Base-by-base conservation (phyloP, 1,140 invertebrate species). In the Sminthurinus signatus region DNA sequence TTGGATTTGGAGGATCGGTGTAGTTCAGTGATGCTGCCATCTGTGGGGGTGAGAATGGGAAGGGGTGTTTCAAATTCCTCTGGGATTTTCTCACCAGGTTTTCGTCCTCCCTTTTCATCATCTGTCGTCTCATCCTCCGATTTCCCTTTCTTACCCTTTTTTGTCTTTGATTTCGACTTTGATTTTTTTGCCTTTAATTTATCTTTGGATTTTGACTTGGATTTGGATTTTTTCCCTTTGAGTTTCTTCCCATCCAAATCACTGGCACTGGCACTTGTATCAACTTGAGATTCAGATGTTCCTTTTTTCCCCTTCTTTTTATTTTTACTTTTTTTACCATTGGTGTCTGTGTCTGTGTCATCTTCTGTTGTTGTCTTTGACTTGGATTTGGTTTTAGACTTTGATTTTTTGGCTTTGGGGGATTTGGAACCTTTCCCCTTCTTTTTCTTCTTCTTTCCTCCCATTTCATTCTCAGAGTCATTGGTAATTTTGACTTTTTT, bases 41-140 rank as follows among this genome's bases (percentile, higher is more conserved):
- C 2, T 27, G 10, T 36, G 21, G 42, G 56, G 17, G 36, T 27
- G 10, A 56, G 31, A 21, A 42, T 12, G 4, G 54, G 54, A 28
- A 56, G 29, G 4, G 39, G 39, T 12, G 57, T 48, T 60, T 44
- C 57, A 4, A n/a, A 3, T 15, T 48, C 57, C 2, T 60, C 57
- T 14, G 2, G 5, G 5, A 48, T 8, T 29, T n/a, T n/a, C n/a
- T n/a, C n/a, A n/a, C n/a, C n/a, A n/a, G n/a, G n/a, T n/a, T n/a
- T n/a, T 15, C 2, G 27, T 5, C 39, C 55, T 36, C 15, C 12
- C 8, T 60, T 36, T 29, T 62, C 60, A 27, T n/a, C 32, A 2
- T 42, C 32, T 2, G 1, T 42, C 4, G 21, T 62, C 3, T 36
- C 36, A 10, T 15, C 32, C 43, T 15, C 32, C 5, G 32, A 36